Conservation (phyloP, 1,140 invertebrate genomes). For the Chlorops oryzae region DNA sequence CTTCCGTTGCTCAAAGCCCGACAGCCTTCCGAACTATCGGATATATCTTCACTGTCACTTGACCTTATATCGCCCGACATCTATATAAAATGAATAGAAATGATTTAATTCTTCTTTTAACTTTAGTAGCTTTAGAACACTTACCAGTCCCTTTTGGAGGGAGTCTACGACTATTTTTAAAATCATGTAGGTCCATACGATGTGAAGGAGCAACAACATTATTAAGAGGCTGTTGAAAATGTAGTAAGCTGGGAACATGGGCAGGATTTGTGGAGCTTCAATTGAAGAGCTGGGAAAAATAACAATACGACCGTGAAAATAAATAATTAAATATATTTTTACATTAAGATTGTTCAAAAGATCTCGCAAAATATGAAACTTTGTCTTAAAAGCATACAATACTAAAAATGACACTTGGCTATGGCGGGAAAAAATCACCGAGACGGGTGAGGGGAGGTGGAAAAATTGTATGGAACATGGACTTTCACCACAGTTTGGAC, state of each 20-base stretch:
- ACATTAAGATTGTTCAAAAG: too few species aligned
- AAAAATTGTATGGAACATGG: too few species aligned
- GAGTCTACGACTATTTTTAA: slow-evolving; percentile 79
- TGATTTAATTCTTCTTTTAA: slow-evolving; percentile 1
- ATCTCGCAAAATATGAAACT: too few species aligned
- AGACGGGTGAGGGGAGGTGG: too few species aligned
- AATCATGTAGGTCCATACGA: slow-evolving; percentile 95
- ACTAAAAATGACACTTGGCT: too few species aligned
- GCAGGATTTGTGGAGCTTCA: slow-evolving; percentile 74
- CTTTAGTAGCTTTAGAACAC: slow-evolving; percentile 48
- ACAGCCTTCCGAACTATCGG: slow-evolving; percentile 51
- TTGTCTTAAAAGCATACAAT: too few species aligned
- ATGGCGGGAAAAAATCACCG: too few species aligned
- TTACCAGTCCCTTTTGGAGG: slow-evolving; percentile 73
- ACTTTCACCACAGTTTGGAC: too few species aligned
- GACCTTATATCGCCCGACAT: slow-evolving; percentile 77
- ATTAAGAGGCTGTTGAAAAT: slow-evolving; percentile 88
- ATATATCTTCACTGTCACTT: slow-evolving; percentile 52
- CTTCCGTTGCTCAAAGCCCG: slow-evolving; percentile 12
- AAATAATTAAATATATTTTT: neutral
- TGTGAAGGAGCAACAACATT: slow-evolving; percentile 77
- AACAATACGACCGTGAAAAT: neutral
- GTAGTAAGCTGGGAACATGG: slow-evolving; percentile 93
- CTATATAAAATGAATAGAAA: slow-evolving; percentile 49
- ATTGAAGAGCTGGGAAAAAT: slow-evolving; percentile 64